A percentile compares a stretch with the other conserved stretches of the same genome.
These are phyloP conservation scores for Mesorhabditis sp. DNA, from an alignment of 2,888 invertebrate species.

Conservation along the genomic window DNA sequence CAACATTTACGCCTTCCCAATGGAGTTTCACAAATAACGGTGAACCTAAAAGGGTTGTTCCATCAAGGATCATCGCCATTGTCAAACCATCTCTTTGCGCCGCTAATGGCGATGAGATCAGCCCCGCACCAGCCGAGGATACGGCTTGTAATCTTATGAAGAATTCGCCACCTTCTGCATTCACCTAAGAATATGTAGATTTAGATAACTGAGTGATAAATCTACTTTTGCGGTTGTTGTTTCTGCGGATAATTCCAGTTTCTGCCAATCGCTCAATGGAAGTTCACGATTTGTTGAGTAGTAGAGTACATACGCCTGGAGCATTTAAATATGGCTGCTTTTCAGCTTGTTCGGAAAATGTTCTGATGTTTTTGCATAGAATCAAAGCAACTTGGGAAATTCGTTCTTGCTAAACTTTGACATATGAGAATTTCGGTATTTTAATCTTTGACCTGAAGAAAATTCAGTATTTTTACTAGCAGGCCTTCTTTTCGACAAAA, in stretches of 20 bases:
- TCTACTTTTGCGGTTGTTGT: not conserved
- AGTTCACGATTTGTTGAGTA: conserved; percentile 29
- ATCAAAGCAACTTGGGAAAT: too few relatives aligned
- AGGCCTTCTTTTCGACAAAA: not conserved
- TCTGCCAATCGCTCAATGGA: conserved; percentile 37
- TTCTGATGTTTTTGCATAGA: too few relatives aligned
- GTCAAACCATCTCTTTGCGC: not conserved
- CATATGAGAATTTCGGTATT: too few relatives aligned
- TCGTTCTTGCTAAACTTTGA: too few relatives aligned
- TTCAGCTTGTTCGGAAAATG: not conserved
- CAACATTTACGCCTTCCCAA: too few relatives aligned
- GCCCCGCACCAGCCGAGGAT: conserved; percentile 31
- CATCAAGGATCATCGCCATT: not conserved
- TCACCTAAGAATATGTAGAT: not conserved
- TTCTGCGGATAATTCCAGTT: conserved; percentile 33
- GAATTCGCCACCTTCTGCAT: conserved; percentile 25
- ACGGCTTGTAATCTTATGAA: conserved; percentile 36
- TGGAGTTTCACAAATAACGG: too few relatives aligned
- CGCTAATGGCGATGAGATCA: not conserved
- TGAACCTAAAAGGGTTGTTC: too few relatives aligned
- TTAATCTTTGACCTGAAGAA: too few relatives aligned
- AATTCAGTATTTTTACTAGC: too few relatives aligned
- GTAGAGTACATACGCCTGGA: conserved; percentile 39
- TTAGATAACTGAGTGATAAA: not conserved
- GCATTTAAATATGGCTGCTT: not conserved